Evolutionary conservation across 2,797 vertebrate genomes (phyloP).

Genomic region (Pangasius djambal): DNA sequence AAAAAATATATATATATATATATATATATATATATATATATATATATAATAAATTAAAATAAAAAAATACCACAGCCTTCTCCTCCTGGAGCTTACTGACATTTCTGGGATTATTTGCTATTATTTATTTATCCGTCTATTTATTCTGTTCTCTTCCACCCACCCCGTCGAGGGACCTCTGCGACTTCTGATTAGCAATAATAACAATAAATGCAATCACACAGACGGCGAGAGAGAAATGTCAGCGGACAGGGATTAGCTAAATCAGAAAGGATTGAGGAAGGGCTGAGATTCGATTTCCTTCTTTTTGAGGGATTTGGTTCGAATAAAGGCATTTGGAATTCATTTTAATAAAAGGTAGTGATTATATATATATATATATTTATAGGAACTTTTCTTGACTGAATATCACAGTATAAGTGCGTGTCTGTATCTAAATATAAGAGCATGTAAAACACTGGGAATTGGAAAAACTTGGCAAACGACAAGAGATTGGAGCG

Average conservation of each 20-base stretch:
- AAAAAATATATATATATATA: neutral
- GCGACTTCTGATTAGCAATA: constrained; percentile 66
- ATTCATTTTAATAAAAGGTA: constrained; percentile 64
- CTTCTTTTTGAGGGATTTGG: constrained; percentile 54
- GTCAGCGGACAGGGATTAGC: constrained; percentile 72
- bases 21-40: no score
- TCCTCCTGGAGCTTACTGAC: constrained; percentile 49
- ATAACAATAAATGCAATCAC: constrained; percentile 71
- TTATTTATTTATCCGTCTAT: constrained; percentile 67
- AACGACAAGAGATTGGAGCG: constrained; percentile 61
- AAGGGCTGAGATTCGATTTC: constrained; percentile 64
- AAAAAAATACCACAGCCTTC: constrained; percentile 10
- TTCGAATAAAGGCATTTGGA: constrained; percentile 67
- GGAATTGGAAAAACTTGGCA: constrained; percentile 66
- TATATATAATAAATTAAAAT: neutral
- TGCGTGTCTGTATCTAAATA: constrained; percentile 7
- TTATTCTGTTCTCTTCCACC: constrained; percentile 59
- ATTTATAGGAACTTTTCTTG: constrained; percentile 23
- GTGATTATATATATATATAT: constrained; percentile 64
- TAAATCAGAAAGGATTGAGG: constrained; percentile 66
- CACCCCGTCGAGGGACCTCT: constrained; percentile 45
- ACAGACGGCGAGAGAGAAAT: constrained; percentile 62
- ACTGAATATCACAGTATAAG: neutral
- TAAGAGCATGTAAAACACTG: constrained; percentile 59
- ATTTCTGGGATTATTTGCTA: constrained; percentile 57